phyloP scores from a whole-genome alignment of 2,888 invertebrate genomes.

The Metalampra italica region DNA sequence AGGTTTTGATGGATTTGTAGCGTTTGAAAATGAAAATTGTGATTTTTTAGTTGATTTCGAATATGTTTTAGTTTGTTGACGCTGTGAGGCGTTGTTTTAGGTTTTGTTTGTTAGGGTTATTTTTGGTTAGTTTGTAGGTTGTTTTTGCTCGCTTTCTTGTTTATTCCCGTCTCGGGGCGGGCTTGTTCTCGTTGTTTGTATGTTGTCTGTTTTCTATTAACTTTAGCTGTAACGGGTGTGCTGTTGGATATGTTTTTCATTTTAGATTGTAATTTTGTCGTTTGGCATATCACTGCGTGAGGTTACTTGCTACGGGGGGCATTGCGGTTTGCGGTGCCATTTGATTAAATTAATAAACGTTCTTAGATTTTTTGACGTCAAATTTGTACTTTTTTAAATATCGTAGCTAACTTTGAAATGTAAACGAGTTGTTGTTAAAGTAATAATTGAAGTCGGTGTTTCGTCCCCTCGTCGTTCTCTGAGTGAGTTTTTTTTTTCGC shows the following conservation, averaged over 20 bases:
- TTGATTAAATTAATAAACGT: slow-evolving; percentile 17
- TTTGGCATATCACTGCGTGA: slow-evolving; percentile 66
- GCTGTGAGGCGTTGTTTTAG: slow-evolving; percentile 43
- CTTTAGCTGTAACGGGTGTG: slow-evolving; percentile 29
- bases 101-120: slow-evolving; percentile 14
- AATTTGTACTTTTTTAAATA: slow-evolving; percentile 60
- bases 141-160: slow-evolving; percentile 50
- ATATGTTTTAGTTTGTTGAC: slow-evolving; percentile 37
- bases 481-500: slow-evolving; percentile 60
- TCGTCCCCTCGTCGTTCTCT: slow-evolving; percentile 54
- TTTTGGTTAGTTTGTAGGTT: slow-evolving; percentile 60
- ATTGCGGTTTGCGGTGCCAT: slow-evolving; percentile 42
- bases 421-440: slow-evolving; percentile 44
- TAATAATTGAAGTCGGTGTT: slow-evolving; percentile 33
- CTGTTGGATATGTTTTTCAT: slow-evolving; percentile 27
- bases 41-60: slow-evolving; percentile 56
- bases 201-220: slow-evolving; percentile 51
- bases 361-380: slow-evolving; percentile 44
- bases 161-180: slow-evolving; percentile 36
- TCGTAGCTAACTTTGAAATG: slow-evolving; percentile 36
- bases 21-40: slow-evolving; percentile 40
- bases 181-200: slow-evolving; percentile 45
- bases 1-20: slow-evolving; percentile 24
- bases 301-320: slow-evolving; percentile 45
- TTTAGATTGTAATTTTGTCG: slow-evolving; percentile 62